Evolutionary conservation across 2,888 invertebrate species (phyloP), one percentile per base, ranked within the genome.

Genomic region (Rhingia rostrata): DNA sequence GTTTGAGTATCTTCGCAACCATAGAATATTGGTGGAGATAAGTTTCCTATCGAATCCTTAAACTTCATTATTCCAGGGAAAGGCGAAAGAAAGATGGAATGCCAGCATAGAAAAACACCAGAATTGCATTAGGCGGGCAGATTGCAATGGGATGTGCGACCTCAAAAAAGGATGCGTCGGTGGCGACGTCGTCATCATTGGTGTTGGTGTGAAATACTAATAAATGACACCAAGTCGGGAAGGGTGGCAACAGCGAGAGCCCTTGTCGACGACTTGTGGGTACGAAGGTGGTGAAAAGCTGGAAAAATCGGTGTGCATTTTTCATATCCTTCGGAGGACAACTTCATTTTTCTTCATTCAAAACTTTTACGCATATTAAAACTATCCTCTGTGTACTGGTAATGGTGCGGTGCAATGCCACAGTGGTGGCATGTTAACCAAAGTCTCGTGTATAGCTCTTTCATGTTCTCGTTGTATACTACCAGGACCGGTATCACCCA

Each of bases 341-440:
- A 80, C 80, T 84, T 84, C 80, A 84, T 84, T 84, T 84, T 84
- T 84, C 84, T 84, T 84, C 84, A 84, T 84, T 84, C 80, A 80
- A 74, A 84, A 84, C 74, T 84, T 84, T 84, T 54, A 84, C 84
- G 84, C 84, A 84, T 84, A 84, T 84, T 84, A 80, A 84, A 84
- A 84, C 80, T 84, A 80, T 80, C 64, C 66, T 58, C 22, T 22
- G 22, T 22, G 22, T 22, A 22, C 22, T 22, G 22, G 22, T 22
- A 22, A 22, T 22, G 72, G 63, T 53, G 80, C 33, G 53, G 54
- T 37, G 47, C 35, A 6, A 6, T 14, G 30, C 43, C 35, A 14
- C 14, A 9, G 49, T 72, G 47, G 51, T 54, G 51, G 60, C 58
- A 73, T 73, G 80, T 66, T 73, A 79, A 79, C 78, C 47, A 49